These are phyloP conservation scores for Hipparchia sbordonii DNA, from an alignment of 2,888 invertebrate genomes.

Conservation along the genomic window DNA sequence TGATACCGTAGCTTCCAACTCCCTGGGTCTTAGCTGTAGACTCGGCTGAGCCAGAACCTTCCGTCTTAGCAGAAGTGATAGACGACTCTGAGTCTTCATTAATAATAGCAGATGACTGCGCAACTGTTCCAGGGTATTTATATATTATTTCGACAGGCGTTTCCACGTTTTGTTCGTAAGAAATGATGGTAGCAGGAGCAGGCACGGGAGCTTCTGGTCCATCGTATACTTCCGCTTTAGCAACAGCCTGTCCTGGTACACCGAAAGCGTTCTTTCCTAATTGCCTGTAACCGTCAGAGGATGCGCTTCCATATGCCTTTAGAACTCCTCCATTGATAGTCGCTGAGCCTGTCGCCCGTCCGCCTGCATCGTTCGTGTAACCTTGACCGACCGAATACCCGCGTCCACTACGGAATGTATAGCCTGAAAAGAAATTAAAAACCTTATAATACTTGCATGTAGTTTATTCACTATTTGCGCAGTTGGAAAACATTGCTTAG, in stretches of 20 bases:
- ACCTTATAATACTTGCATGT: conserved; percentile 16
- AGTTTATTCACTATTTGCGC: neutral
- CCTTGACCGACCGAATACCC: conserved; percentile 61
- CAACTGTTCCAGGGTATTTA: conserved; percentile 48
- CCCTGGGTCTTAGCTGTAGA: conserved; percentile 62
- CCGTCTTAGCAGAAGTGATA: conserved; percentile 54
- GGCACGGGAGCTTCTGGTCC: conserved; percentile 50
- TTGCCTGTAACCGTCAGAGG: conserved; percentile 35
- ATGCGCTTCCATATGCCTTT: conserved; percentile 56
- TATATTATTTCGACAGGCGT: conserved; percentile 51
- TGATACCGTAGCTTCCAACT: conserved; percentile 52
- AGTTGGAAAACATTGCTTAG: neutral
- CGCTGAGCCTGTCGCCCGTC: conserved; percentile 59
- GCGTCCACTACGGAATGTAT: conserved; percentile 65
- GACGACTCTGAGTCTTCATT: conserved; percentile 58
- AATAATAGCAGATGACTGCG: conserved; percentile 58
- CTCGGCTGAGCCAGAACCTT: conserved; percentile 58
- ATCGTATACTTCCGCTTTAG: conserved; percentile 56
- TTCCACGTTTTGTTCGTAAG: conserved; percentile 68
- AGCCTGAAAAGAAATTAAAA: conserved; percentile 49
- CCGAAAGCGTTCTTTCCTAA: conserved; percentile 49
- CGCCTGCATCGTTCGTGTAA: conserved; percentile 54
- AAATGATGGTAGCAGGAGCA: conserved; percentile 61
- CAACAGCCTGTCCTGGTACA: conserved; percentile 51
- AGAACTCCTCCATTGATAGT: conserved; percentile 52